phyloP scores from a whole-genome alignment of 2,797 vertebrate genomes.

The Manis pentadactyla region DNA sequence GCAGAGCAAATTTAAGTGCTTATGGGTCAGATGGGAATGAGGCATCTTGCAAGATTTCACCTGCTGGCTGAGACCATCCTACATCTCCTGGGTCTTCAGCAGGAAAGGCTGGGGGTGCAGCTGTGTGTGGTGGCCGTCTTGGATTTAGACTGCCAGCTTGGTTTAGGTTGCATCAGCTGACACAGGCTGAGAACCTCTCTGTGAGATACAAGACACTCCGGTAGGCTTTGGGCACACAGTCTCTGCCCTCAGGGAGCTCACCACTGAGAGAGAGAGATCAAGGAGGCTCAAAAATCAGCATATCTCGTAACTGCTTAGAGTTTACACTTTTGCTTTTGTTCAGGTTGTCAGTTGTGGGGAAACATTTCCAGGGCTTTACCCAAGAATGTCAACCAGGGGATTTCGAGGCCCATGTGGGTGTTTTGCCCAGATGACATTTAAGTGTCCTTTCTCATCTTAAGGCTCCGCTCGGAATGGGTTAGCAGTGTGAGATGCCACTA shows the following conservation, averaged over 20 bases:
- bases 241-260: neutral
- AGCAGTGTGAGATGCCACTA: neutral
- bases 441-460: neutral
- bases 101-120: neutral
- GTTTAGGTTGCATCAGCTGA: neutral
- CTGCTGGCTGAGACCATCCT: neutral
- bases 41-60: neutral
- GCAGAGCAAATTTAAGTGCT: neutral
- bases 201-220: no score
- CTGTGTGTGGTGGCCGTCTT: fast-evolving
- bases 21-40: slow-evolving; percentile 3
- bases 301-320: neutral
- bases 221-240: neutral
- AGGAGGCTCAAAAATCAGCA: neutral
- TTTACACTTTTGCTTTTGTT: neutral
- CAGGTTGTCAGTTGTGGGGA: neutral
- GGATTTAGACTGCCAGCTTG: neutral
- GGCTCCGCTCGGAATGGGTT: neutral
- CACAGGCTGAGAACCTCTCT: neutral
- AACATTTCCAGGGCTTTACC: neutral
- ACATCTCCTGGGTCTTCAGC: neutral
- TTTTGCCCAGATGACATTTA: neutral
- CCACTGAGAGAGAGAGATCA: fast-evolving
- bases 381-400: neutral
- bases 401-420: neutral